Evolutionary conservation across 2,797 vertebrate genomes (phyloP).

Genomic region (Gouania willdenowi): DNA sequence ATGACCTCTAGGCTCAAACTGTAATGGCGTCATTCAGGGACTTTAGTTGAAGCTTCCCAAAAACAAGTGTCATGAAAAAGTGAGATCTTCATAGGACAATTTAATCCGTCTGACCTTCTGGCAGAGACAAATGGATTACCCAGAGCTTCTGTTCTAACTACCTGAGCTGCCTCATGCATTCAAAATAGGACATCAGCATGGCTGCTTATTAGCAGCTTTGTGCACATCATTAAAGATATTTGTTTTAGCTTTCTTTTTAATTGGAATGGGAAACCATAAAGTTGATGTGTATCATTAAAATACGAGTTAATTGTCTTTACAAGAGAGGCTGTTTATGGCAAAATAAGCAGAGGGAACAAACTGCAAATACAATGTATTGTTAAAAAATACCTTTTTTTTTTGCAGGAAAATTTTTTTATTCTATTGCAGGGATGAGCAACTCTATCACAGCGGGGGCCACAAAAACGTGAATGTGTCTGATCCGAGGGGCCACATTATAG

Average conservation of each 20-base stretch:
- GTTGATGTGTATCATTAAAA: slow-evolving; percentile 20
- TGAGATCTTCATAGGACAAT: slow-evolving; percentile 68
- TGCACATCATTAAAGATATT: slow-evolving; percentile 39
- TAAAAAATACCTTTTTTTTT: too few relatives aligned
- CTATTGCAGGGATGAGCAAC: too few relatives aligned
- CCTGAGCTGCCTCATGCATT: slow-evolving; percentile 47
- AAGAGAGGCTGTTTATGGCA: too few relatives aligned
- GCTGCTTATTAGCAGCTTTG: slow-evolving; percentile 31
- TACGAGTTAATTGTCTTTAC: too few relatives aligned
- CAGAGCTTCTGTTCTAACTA: slow-evolving; percentile 45
- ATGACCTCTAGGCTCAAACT: too few relatives aligned
- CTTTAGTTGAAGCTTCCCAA: slow-evolving; percentile 63
- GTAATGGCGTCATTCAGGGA: too few relatives aligned
- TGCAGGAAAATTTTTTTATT: too few relatives aligned
- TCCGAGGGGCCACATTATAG: too few relatives aligned
- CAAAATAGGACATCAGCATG: slow-evolving; percentile 40
- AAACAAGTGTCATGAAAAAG: slow-evolving; percentile 69
- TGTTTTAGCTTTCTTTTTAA: slow-evolving; percentile 37
- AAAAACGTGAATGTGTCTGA: too few relatives aligned
- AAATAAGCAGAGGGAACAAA: not conserved
- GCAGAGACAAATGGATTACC: slow-evolving; percentile 66
- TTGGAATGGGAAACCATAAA: slow-evolving; percentile 8
- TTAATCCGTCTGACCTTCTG: slow-evolving; percentile 77
- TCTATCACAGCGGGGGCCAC: too few relatives aligned
- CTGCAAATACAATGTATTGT: too few relatives aligned